Percentiles rank a stretch among this genome's conserved stretches.
Evolutionary conservation across 2,113 vertebrate species (phyloP).

Genomic region (Piprites chloris): DNA sequence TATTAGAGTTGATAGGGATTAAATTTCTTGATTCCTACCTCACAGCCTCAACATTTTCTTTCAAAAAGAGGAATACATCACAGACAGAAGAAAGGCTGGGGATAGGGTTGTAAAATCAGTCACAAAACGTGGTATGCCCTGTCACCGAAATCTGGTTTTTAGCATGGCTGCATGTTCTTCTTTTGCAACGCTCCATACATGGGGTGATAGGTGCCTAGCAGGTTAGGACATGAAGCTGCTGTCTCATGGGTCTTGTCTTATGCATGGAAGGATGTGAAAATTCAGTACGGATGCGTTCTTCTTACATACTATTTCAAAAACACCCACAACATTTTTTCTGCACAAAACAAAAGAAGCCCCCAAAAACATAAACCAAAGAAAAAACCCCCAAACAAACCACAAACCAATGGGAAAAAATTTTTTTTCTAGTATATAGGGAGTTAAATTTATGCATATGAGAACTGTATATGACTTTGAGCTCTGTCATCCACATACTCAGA

Average conservation of each 20-base stretch:
- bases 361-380: not conserved
- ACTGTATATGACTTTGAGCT: not conserved
- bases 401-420: not conserved
- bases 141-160: not conserved
- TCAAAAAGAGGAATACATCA: not conserved
- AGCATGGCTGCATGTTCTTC: not conserved
- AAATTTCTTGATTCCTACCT: not conserved
- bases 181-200: not conserved
- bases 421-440: not conserved
- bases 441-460: not conserved
- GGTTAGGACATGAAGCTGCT: not conserved
- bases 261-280: not conserved
- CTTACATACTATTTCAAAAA: not conserved
- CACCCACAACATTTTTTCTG: not conserved
- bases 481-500: not conserved
- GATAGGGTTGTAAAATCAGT: not conserved
- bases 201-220: not conserved
- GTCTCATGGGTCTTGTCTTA: not conserved
- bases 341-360: not conserved
- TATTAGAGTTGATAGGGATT: not conserved
- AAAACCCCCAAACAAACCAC: not conserved
- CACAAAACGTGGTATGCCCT: not conserved
- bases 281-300: not conserved
- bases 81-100: not conserved
- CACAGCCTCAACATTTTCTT: not conserved